Base-by-base conservation (phyloP, 2,888 invertebrate species). In the Proisotoma minuta region DNA sequence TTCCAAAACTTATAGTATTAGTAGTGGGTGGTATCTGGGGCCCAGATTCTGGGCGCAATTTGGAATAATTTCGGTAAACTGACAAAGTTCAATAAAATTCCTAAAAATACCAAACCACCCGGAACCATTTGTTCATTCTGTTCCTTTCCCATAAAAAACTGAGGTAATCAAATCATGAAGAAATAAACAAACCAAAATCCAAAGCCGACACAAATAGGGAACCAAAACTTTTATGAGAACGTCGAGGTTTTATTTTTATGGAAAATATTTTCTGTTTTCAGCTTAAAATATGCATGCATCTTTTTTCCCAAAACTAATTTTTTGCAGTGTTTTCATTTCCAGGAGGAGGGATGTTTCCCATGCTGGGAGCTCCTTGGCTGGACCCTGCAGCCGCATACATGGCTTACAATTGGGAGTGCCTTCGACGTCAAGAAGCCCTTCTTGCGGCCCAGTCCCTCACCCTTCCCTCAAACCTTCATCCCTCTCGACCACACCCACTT, bases 331-430 rank as follows among this genome's bases (percentile, higher is more conserved):
- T 71, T 60, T 68, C 70, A 59, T 71, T 73, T 70, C 67, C 71
- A 64, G 73, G 71, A 47, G 87, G 87, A 2, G 87, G 85, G 43
- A 84, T 84, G 23, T 88, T 88, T 77, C 88, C 88, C 3, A 73
- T 92, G 66, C 75, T 77, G 56, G 62, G 62, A 22, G 89, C 88
- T 75, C 87, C 90, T 0, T 91, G 91, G 88, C 79, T 92, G 73
- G 92, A 93, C 76, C 76, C 76, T 0, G 87, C 89, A 1, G 87
- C 89, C n/a, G 75, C 76, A 3, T 90, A 89, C 77, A 84, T 90
- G 79, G 74, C 74, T 74, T 89, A 89, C 77, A 85, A 87, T 50
- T 85, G 85, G 78, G 88, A 89, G 76, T 88, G 88, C 77, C 86
- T 88, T 78, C 79, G 84, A 49, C 78, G 81, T 63, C 80, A 81